Conservation (phyloP, 2,888 invertebrate genomes). For the Pherbina coryleti region DNA sequence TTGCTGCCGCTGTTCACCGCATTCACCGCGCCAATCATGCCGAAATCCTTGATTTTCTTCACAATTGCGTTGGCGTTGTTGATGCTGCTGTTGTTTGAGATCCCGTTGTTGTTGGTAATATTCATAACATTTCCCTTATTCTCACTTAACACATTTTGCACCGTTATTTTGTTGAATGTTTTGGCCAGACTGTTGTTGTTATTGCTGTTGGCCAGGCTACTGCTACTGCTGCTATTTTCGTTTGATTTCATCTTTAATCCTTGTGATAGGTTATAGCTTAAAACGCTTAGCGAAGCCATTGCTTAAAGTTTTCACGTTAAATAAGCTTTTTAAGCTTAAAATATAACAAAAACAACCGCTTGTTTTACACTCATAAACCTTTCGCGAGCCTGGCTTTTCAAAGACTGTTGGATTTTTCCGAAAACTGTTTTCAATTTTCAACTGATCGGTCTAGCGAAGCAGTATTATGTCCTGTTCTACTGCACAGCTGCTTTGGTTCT, state of each 20-base stretch:
- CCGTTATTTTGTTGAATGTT: constrained; percentile 65
- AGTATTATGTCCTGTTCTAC: constrained; percentile 70
- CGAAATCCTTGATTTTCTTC: constrained; percentile 67
- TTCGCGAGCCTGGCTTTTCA: constrained; percentile 7
- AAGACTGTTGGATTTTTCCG: not conserved
- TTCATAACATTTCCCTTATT: constrained; percentile 57
- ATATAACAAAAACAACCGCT: not conserved
- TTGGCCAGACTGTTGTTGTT: constrained; percentile 50
- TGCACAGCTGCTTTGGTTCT: constrained; percentile 73
- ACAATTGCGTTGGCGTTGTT: constrained; percentile 65
- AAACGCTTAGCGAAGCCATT: constrained; percentile 65
- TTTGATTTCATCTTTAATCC: constrained; percentile 54
- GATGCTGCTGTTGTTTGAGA: constrained; percentile 57
- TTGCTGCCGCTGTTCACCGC: constrained; percentile 41
- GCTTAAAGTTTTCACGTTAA: not conserved
- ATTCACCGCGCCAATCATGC: constrained; percentile 65
- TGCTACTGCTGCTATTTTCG: constrained; percentile 35
- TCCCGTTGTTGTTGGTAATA: constrained; percentile 58
- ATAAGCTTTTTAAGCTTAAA: not conserved
- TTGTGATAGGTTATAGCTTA: constrained; percentile 61
- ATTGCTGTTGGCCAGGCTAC: constrained; percentile 19
- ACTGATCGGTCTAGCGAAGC: constrained; percentile 6
- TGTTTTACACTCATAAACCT: constrained; percentile 38
- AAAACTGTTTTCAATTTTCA: constrained; percentile 10
- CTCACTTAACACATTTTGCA: constrained; percentile 63